Conservation (phyloP, 1,140 invertebrate species). For the Drosophila azteca region DNA sequence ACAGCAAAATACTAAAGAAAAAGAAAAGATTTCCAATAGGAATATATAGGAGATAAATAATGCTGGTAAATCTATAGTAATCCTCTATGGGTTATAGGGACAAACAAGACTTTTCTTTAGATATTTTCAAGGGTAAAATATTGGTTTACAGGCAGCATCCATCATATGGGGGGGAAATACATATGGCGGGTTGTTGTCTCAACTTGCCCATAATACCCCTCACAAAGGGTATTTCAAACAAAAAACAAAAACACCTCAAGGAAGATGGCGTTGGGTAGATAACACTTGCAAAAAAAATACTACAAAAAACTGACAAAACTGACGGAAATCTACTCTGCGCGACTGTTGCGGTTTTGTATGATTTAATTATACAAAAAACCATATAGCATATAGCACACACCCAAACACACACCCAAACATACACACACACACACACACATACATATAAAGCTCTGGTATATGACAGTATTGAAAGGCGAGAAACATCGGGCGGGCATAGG, state of each 20-base stretch:
- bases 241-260: slow-evolving; percentile 15
- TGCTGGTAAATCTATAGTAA: too few relatives aligned
- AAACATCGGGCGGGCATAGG: not conserved
- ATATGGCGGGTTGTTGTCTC: too few relatives aligned
- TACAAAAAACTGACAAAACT: slow-evolving; percentile 29
- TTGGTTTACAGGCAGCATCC: too few relatives aligned
- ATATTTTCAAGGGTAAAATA: too few relatives aligned
- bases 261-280: slow-evolving; percentile 64
- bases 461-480: not conserved
- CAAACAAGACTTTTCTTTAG: too few relatives aligned
- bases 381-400: slow-evolving; percentile 25
- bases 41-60: too few relatives aligned
- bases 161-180: too few relatives aligned
- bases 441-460: slow-evolving; percentile 5
- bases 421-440: slow-evolving; percentile 26
- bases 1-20: too few relatives aligned
- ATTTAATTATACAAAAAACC: slow-evolving; percentile 49
- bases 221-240: not conserved
- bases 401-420: slow-evolving; percentile 15
- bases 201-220: too few relatives aligned
- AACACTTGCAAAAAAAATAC: slow-evolving; percentile 32
- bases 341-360: slow-evolving; percentile 45
- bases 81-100: too few relatives aligned
- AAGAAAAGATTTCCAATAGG: too few relatives aligned
- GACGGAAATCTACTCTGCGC: slow-evolving; percentile 44